phyloP scores from a whole-genome alignment of 1,140 invertebrate genomes.

The Gonatopus flavifemur region DNA sequence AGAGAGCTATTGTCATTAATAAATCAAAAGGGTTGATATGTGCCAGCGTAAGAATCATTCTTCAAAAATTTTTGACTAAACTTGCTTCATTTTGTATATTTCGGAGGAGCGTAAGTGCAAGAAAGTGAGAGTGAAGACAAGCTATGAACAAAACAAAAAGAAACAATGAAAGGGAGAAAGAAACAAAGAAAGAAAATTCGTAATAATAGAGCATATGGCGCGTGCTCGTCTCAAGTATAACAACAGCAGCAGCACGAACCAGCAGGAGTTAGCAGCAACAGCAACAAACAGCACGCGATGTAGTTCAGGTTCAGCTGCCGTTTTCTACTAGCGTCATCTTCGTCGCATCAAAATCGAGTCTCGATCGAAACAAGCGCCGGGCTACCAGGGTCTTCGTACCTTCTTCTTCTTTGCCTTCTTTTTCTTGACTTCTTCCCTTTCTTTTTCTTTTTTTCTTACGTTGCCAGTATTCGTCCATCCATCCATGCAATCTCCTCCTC shows the following conservation, averaged over 20 bases:
- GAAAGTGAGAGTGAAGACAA: slow-evolving; percentile 1
- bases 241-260: too few relatives aligned
- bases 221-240: slow-evolving; percentile 44
- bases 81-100: slow-evolving; percentile 28
- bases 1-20: not conserved
- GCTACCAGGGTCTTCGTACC: slow-evolving; percentile 8
- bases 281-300: slow-evolving; percentile 37
- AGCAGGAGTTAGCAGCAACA: not conserved
- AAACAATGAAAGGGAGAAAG: slow-evolving; percentile 24
- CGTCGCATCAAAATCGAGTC: too few relatives aligned
- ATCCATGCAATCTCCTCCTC: not conserved
- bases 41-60: slow-evolving; percentile 21
- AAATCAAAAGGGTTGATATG: slow-evolving; percentile 7
- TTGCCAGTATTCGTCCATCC: not conserved
- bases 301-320: slow-evolving; percentile 38
- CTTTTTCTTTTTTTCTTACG: not conserved
- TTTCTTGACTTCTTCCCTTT: not conserved
- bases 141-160: slow-evolving; percentile 14
- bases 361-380: slow-evolving; percentile 21
- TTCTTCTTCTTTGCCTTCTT: too few relatives aligned
- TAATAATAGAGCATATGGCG: slow-evolving; percentile 43
- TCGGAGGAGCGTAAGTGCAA: slow-evolving; percentile 11
- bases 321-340: slow-evolving; percentile 32
- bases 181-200: slow-evolving; percentile 28
- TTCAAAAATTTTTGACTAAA: too few relatives aligned